phyloP scores from a whole-genome alignment of 2,797 vertebrate genomes.

The Dallia pectoralis region DNA sequence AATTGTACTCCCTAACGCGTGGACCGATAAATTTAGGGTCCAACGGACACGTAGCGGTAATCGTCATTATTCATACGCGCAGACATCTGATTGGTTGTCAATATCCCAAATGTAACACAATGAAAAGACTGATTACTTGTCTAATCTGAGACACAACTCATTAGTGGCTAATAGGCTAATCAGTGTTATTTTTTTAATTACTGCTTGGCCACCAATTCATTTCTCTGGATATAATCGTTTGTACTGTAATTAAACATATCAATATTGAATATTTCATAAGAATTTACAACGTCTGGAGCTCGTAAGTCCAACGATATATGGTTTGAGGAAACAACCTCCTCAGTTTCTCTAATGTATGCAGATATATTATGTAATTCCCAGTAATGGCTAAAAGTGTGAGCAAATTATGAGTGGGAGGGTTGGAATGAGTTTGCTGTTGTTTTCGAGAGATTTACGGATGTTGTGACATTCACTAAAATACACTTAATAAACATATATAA shows the following conservation, averaged over 20 bases:
- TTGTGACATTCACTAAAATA: background rate
- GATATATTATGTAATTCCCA: slow-evolving; percentile 7
- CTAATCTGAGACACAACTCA: slow-evolving; percentile 48
- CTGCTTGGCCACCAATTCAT: background rate
- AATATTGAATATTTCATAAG: background rate
- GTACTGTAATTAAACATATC: background rate
- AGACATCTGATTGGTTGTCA: slow-evolving; percentile 64
- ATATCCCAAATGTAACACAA: slow-evolving; percentile 53
- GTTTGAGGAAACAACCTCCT: background rate
- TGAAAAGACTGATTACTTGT: slow-evolving; percentile 60
- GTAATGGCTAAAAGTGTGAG: slow-evolving; percentile 9
- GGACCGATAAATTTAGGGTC: slow-evolving; percentile 69
- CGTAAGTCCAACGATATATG: background rate
- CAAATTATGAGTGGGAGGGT: background rate
- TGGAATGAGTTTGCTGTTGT: background rate
- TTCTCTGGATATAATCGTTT: background rate
- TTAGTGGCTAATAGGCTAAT: slow-evolving; percentile 31
- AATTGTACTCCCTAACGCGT: slow-evolving; percentile 70
- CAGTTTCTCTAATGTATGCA: background rate
- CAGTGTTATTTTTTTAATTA: background rate
- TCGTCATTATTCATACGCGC: slow-evolving; percentile 73
- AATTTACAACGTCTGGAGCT: background rate
- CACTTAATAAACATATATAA: background rate
- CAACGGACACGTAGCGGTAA: slow-evolving; percentile 61
- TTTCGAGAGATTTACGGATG: background rate